Percentiles rank a stretch among this genome's conserved stretches.
These are phyloP conservation scores for Amiota minor DNA, from an alignment of 2,888 invertebrate genomes.

Conservation along the genomic window DNA sequence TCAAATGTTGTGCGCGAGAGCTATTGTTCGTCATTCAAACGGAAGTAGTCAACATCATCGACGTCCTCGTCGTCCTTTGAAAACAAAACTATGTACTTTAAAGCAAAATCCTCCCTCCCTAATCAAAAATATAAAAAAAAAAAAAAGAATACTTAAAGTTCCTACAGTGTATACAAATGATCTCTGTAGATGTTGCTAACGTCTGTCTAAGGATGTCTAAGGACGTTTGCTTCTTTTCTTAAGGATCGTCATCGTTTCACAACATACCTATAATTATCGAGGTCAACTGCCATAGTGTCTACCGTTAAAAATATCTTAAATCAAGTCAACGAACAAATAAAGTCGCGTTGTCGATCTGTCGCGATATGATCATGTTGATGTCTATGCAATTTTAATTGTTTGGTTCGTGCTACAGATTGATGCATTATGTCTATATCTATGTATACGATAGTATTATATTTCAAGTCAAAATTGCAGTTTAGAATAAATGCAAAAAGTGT, in stretches of 20 bases:
- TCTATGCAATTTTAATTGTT: conserved; percentile 19
- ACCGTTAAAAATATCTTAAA: conserved; percentile 40
- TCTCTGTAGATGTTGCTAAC: neutral
- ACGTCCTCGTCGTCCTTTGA: conserved; percentile 14
- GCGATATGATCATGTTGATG: neutral
- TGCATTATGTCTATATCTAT: neutral
- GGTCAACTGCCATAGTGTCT: conserved; percentile 51
- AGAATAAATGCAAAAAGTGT: no score
- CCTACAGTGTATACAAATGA: no score
- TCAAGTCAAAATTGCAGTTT: no score
- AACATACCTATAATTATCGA: conserved; percentile 59
- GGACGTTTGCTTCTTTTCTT: neutral
- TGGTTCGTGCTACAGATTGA: no score
- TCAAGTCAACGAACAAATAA: neutral
- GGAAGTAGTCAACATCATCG: conserved; percentile 45
- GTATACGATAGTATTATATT: conserved; percentile 24
- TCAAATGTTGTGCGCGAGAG: neutral
- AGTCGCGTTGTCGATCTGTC: conserved; percentile 4
- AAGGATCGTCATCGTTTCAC: conserved; percentile 9
- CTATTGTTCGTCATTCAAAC: conserved; percentile 35
- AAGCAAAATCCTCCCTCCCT: neutral
- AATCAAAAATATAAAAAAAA: neutral
- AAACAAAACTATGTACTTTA: neutral
- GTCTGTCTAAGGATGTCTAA: conserved; percentile 11
- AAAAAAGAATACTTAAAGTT: conserved; percentile 18